These are phyloP conservation scores for Python bivittatus DNA, from an alignment of 2,113 vertebrate genomes.

Conservation along the genomic window DNA sequence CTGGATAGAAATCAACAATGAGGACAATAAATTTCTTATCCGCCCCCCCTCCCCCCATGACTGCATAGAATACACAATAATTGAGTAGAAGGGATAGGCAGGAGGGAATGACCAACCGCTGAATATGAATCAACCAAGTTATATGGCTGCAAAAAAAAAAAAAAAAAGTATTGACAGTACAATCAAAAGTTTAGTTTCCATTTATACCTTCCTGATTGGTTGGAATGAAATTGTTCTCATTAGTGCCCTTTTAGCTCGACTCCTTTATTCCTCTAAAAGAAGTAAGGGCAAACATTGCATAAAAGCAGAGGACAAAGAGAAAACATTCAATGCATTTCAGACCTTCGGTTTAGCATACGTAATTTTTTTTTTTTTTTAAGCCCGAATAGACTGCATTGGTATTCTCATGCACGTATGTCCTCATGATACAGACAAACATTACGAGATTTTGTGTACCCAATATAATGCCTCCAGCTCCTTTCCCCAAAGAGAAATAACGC, in stretches of 20 bases:
- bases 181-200: background rate
- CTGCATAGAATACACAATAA: background rate
- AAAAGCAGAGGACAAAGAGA: background rate
- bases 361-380: background rate
- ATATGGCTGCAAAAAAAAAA: background rate
- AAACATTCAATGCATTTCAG: background rate
- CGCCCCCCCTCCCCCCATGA: background rate
- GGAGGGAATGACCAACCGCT: background rate
- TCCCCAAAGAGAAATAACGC: background rate
- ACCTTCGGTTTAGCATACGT: background rate
- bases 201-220: background rate
- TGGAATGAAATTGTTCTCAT: background rate
- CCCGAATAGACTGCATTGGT: background rate
- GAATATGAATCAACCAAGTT: background rate
- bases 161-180: background rate
- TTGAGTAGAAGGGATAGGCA: background rate
- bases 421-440: background rate
- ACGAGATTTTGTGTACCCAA: background rate
- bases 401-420: background rate
- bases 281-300: background rate
- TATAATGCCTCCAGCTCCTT: background rate
- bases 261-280: background rate
- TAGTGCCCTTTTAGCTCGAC: background rate
- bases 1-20: background rate
- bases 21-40: background rate